phyloP scores from a whole-genome alignment of 37 sponge, comb jelly and placozoan genomes.

The Aphrocallistes beatrix region DNA sequence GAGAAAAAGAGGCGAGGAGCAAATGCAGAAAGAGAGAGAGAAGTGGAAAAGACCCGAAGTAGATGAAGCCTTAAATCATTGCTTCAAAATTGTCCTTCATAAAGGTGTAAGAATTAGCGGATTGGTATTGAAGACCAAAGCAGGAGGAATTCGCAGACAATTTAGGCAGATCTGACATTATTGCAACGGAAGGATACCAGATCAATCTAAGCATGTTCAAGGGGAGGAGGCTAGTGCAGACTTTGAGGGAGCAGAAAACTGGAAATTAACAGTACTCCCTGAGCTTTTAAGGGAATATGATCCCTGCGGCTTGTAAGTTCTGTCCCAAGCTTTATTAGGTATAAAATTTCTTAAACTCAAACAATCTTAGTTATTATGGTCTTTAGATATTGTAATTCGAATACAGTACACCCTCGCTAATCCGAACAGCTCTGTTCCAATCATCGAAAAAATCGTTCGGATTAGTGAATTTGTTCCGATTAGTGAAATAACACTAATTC shows the following conservation, averaged over 20 bases:
- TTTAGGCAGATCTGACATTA: not conserved
- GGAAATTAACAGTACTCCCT: slow-evolving; percentile 20
- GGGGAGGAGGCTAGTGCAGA: slow-evolving; percentile 13
- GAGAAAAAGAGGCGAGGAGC: not conserved
- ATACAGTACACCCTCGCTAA: too few relatives aligned
- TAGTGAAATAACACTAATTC: too few relatives aligned
- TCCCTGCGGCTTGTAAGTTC: not conserved
- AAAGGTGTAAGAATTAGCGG: slow-evolving; percentile 21
- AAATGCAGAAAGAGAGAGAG: not conserved
- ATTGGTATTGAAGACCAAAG: slow-evolving; percentile 9
- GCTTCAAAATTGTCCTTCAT: slow-evolving; percentile 5
- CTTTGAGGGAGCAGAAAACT: not conserved
- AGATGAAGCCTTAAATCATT: not conserved
- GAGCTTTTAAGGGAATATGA: slow-evolving; percentile 1
- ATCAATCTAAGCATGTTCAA: not conserved
- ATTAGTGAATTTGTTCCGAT: too few relatives aligned
- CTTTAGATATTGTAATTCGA: too few relatives aligned
- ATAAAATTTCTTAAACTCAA: too few relatives aligned
- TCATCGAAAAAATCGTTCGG: too few relatives aligned
- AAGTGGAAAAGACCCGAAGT: slow-evolving; percentile 4
- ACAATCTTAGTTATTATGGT: too few relatives aligned
- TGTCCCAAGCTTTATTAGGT: too few relatives aligned
- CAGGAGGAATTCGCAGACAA: slow-evolving; percentile 21
- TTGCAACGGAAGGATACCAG: not conserved
- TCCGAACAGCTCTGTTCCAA: too few relatives aligned